phyloP scores from a whole-genome alignment of 37 sponge, comb jelly and placozoan genomes.

The Chondrilla cf. caribensis region DNA sequence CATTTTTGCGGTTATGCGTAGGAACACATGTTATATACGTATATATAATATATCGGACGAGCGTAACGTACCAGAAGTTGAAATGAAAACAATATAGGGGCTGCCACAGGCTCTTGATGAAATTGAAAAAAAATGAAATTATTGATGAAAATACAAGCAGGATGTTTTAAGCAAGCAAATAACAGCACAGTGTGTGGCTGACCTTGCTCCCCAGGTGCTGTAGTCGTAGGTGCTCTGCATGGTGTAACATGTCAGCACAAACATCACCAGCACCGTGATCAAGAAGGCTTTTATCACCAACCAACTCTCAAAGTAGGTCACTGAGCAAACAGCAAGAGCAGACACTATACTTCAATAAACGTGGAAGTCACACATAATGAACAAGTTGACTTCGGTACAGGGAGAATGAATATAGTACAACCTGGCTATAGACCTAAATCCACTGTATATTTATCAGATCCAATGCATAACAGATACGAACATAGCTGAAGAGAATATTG shows the following conservation, averaged over 20 bases:
- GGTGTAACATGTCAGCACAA: constrained; percentile 86
- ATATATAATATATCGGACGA: too few species aligned
- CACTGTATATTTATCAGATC: neutral
- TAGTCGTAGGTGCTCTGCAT: constrained; percentile 95
- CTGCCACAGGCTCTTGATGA: too few species aligned
- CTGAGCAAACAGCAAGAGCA: too few species aligned
- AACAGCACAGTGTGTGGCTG: neutral
- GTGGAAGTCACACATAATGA: neutral
- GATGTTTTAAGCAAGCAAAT: neutral
- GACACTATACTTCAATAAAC: neutral
- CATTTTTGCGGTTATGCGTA: too few species aligned
- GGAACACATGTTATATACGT: too few species aligned
- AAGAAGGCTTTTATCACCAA: constrained; percentile 84
- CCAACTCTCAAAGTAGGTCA: constrained; percentile 82
- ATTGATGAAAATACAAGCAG: too few species aligned
- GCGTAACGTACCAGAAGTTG: too few species aligned
- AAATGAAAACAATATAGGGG: too few species aligned
- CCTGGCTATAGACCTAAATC: too few species aligned
- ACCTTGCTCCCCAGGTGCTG: constrained; percentile 97
- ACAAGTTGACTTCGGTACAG: neutral
- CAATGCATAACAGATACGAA: too few species aligned
- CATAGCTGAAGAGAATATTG: too few species aligned
- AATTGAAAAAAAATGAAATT: too few species aligned
- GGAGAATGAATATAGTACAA: neutral
- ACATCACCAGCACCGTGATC: constrained; percentile 73